These are phyloP conservation scores for Heliconius ethilla DNA, from an alignment of 2,888 invertebrate species.

Conservation along the genomic window DNA sequence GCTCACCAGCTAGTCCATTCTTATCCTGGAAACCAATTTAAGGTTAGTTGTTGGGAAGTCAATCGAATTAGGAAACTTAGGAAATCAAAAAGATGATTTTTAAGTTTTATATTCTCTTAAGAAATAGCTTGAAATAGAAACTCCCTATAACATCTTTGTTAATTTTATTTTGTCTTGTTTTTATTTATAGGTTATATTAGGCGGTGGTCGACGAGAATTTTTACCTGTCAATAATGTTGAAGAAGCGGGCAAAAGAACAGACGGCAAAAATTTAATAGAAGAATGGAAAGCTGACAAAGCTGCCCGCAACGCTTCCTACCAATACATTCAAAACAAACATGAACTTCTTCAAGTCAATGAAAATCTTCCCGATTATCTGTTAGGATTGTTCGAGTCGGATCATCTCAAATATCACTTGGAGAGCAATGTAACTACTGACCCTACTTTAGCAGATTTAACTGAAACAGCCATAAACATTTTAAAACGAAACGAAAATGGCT, in stretches of 20 bases:
- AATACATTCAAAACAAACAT: slow-evolving; percentile 82
- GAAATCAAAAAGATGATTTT: background rate
- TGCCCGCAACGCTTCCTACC: slow-evolving; percentile 55
- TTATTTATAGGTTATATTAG: slow-evolving; percentile 83
- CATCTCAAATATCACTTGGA: slow-evolving; percentile 86
- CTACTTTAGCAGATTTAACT: slow-evolving; percentile 60
- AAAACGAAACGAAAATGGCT: slow-evolving; percentile 83
- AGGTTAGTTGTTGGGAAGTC: slow-evolving; percentile 70
- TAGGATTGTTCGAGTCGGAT: slow-evolving; percentile 84
- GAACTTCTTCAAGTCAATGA: slow-evolving; percentile 70
- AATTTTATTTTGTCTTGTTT: background rate
- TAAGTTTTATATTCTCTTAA: no score
- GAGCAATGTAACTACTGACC: slow-evolving; percentile 55
- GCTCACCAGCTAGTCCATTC: slow-evolving; percentile 85
- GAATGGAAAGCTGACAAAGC: slow-evolving; percentile 82
- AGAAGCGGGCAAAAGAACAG: slow-evolving; percentile 74
- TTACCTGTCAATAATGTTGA: slow-evolving; percentile 76
- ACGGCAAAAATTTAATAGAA: slow-evolving; percentile 84
- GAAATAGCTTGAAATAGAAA: background rate
- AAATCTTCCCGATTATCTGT: slow-evolving; percentile 80
- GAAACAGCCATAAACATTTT: slow-evolving; percentile 85
- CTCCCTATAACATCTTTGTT: background rate
- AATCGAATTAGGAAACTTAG: background rate
- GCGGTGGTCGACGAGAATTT: slow-evolving; percentile 86
- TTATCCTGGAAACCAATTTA: slow-evolving; percentile 84